These are phyloP conservation scores for Macrobrachium nipponense DNA, from an alignment of 1,140 invertebrate genomes.

Conservation along the genomic window DNA sequence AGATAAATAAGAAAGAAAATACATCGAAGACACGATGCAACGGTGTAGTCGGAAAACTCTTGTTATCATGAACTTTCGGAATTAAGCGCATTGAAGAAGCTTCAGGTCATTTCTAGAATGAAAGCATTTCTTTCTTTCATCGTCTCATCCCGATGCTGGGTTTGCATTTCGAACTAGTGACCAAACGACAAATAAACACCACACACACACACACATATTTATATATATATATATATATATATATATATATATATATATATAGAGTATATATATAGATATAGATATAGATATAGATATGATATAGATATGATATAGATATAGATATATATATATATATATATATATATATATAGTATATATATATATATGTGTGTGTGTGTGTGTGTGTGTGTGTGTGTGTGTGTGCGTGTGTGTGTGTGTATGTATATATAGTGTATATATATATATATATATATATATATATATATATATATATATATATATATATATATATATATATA, in stretches of 20 bases:
- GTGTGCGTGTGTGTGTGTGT: not conserved
- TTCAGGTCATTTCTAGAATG: too few relatives aligned
- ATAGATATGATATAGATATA: not conserved
- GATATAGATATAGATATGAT: not conserved
- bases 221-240: slow-evolving; percentile 1
- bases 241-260: slow-evolving; percentile 4
- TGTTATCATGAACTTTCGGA: too few relatives aligned
- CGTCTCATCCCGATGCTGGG: too few relatives aligned
- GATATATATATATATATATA: not conserved
- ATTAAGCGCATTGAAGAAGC: too few relatives aligned
- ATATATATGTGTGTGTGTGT: not conserved
- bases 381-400: not conserved
- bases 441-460: slow-evolving; percentile 8
- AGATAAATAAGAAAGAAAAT: too few relatives aligned
- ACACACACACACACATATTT: not conserved
- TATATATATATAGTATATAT: too few relatives aligned
- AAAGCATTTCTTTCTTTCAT: too few relatives aligned
- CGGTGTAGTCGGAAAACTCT: too few relatives aligned
- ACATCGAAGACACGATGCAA: too few relatives aligned
- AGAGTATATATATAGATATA: not conserved
- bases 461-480: not conserved
- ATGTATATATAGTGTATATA: not conserved
- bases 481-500: slow-evolving; percentile 12
- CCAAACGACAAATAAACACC: too few relatives aligned
- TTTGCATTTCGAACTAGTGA: too few relatives aligned